These are phyloP conservation scores for Alectoris magna DNA, from an alignment of 2,797 vertebrate species.

Conservation along the genomic window DNA sequence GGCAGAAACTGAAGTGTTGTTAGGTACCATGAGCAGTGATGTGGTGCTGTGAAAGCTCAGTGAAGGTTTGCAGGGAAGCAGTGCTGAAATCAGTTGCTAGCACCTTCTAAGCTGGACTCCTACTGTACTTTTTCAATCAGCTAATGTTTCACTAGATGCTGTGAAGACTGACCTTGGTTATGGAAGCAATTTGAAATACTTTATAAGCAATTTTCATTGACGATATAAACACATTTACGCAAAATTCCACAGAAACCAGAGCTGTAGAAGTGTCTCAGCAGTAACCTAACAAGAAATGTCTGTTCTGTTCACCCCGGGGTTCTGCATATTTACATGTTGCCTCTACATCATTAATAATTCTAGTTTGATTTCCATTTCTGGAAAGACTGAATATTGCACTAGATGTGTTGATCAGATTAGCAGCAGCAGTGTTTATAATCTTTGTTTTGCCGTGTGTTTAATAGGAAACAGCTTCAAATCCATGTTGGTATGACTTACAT, in stretches of 20 bases:
- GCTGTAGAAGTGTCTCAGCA: neutral
- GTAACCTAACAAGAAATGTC: neutral
- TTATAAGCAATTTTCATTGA: constrained; percentile 8
- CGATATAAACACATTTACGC: neutral
- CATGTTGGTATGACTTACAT: neutral
- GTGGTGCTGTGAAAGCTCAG: neutral
- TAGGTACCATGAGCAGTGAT: neutral
- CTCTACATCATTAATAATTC: constrained; percentile 23
- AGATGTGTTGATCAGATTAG: neutral
- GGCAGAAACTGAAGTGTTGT: neutral
- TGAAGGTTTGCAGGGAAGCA: neutral
- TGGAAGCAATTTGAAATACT: neutral
- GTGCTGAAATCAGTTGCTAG: neutral
- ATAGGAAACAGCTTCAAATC: neutral
- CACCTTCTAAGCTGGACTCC: neutral
- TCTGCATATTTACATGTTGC: neutral
- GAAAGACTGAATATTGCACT: neutral
- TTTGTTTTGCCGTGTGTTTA: neutral
- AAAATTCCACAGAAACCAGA: neutral
- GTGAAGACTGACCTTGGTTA: constrained; percentile 28
- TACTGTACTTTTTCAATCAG: neutral
- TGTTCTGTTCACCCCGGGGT: neutral
- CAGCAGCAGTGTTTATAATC: neutral
- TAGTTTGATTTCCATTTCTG: neutral
- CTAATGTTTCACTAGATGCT: constrained; percentile 1